These are phyloP conservation scores for Pocillopora verrucosa DNA, from an alignment of 64 coral and sea anemone species.

Conservation along the genomic window DNA sequence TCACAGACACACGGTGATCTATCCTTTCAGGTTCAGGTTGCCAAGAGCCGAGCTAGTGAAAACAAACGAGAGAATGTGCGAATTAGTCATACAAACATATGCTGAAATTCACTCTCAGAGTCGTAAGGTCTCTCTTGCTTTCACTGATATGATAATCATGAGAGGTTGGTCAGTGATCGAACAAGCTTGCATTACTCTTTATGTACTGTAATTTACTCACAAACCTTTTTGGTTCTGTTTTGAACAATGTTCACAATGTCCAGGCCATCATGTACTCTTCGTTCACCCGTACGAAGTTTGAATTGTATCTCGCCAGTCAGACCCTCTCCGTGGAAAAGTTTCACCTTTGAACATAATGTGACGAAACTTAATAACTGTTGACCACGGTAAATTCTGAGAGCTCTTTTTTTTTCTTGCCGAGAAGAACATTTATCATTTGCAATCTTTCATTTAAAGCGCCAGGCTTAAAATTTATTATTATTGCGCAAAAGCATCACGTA, in stretches of 20 bases:
- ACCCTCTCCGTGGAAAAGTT: slow-evolving; percentile 11
- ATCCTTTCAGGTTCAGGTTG: slow-evolving; percentile 16
- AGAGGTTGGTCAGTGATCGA: not conserved
- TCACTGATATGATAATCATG: not conserved
- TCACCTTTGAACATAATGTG: slow-evolving; percentile 6
- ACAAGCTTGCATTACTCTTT: not conserved
- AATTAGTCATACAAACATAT: not conserved
- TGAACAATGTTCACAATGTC: slow-evolving; percentile 53
- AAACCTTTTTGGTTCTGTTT: slow-evolving; percentile 44
- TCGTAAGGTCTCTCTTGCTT: not conserved
- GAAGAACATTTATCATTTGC: too few relatives aligned
- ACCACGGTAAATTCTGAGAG: too few relatives aligned
- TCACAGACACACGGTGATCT: slow-evolving; percentile 21
- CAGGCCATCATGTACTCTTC: slow-evolving; percentile 5
- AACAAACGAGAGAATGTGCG: not conserved
- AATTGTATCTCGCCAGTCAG: slow-evolving; percentile 31
- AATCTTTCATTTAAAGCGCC: too few relatives aligned
- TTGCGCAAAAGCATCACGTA: too few relatives aligned
- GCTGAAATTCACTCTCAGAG: not conserved
- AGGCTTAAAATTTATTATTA: too few relatives aligned
- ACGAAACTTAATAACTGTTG: not conserved
- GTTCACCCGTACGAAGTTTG: not conserved
- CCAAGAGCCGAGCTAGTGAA: slow-evolving; percentile 47
- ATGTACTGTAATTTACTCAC: not conserved
- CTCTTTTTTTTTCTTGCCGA: too few relatives aligned